Conservation (phyloP, 2,888 invertebrate species). For the Griposia aprilina region DNA sequence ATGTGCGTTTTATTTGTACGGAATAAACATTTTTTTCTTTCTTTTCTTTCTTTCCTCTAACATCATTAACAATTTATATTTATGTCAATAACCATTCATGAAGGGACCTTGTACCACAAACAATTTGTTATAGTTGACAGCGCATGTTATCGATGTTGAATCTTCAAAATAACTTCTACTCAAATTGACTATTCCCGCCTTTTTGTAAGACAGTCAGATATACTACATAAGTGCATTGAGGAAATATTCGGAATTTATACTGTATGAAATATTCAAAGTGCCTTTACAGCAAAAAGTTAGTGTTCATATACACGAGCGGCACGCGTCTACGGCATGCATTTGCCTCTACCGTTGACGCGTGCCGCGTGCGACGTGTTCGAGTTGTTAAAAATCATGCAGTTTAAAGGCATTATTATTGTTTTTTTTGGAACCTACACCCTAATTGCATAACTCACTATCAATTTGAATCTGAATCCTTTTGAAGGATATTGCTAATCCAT, state of each 20-base stretch:
- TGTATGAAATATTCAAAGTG: slow-evolving; percentile 20
- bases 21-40: slow-evolving; percentile 10
- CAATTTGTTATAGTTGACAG: slow-evolving; percentile 46
- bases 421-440: background rate
- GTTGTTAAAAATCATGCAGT: background rate
- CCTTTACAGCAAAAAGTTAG: slow-evolving; percentile 25
- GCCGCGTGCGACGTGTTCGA: background rate
- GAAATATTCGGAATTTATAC: background rate
- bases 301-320: too few relatives aligned
- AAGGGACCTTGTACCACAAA: slow-evolving; percentile 29
- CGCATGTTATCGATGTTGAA: slow-evolving; percentile 18
- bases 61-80: slow-evolving; percentile 26
- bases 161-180: slow-evolving; percentile 29
- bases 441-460: too few relatives aligned
- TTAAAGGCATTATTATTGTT: background rate
- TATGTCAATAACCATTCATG: slow-evolving; percentile 12
- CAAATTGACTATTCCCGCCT: slow-evolving; percentile 19
- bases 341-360: too few relatives aligned
- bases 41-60: slow-evolving; percentile 8
- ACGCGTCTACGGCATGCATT: too few relatives aligned
- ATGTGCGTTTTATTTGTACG: slow-evolving; percentile 8
- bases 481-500: too few relatives aligned
- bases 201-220: slow-evolving; percentile 48
- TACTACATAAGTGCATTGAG: background rate
- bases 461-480: too few relatives aligned